Evolutionary conservation across 2,113 vertebrate species (phyloP), one percentile per base, ranked within the genome.

Genomic region (Fukomys damarensis): DNA sequence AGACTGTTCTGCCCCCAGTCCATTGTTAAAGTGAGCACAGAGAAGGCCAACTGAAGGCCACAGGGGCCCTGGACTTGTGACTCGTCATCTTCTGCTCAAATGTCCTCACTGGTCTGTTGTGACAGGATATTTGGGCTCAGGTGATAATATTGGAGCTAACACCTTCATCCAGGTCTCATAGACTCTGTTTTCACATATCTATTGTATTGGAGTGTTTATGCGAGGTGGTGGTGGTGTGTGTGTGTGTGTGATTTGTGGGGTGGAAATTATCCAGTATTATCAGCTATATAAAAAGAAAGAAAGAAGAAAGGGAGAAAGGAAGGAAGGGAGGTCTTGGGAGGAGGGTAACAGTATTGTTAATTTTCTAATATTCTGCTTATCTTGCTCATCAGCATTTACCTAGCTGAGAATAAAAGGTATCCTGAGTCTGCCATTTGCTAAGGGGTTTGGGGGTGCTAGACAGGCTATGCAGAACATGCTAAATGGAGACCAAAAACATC

Each of bases 351-450:
- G 32, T 26, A 38, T 26, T 68, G 24, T 56, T 92, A 54, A 68
- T 70, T 77, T 93, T 89, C 88, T 95, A 30, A 43, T 84, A 52
- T 80, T 94, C 54, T 91, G 22, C 6, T 59, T 61, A 38, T 56
- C 66, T 77, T 79, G 54, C 26, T 56, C 28, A 2, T 46, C 63
- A 49, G 13, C 32, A 22, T 7, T 17, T 22, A 14, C 7, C 9
- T 32, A 93, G 77, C 56, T 86, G 86, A 76, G 58, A 66, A 49
- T 32, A 72, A 59, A 66, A 86, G 3, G 13, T 68, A 38, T 41
- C 16, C 43, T 41, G 43, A 35, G n/a, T 32, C 30, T 43, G 38
- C 49, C 30, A 3, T 2, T 83, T 59, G 70, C 68, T 91, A 86
- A 58, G 70, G 17, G 76, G n/a, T n/a, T n/a, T n/a, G n/a, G 19